Conservation (phyloP, 2,797 vertebrate genomes). For the Myripristis jacobus region DNA sequence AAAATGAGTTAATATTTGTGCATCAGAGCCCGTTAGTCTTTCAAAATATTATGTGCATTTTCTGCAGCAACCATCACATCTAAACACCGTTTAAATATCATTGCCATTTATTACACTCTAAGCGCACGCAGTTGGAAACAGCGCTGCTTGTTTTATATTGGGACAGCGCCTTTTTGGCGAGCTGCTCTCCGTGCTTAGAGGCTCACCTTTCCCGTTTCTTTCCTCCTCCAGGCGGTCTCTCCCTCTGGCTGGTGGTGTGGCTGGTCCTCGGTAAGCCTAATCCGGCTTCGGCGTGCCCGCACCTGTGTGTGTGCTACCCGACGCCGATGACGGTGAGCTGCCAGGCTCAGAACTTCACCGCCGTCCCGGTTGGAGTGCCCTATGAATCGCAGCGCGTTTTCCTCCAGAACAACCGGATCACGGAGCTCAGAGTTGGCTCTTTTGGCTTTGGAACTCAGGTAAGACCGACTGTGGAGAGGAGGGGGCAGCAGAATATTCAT, state of each 20-base stretch:
- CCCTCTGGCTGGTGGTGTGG: constrained; percentile 85
- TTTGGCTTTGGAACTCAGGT: constrained; percentile 92
- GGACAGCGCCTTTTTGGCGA: constrained; percentile 36
- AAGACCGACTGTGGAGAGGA: neutral
- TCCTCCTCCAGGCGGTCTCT: constrained; percentile 77
- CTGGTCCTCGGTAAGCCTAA: constrained; percentile 82
- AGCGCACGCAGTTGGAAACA: too few relatives aligned
- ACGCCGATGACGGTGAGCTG: constrained; percentile 98
- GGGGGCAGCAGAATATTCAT: neutral
- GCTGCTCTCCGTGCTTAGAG: constrained; percentile 28
- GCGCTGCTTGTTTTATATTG: neutral
- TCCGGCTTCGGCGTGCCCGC: constrained; percentile 87
- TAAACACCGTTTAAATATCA: too few relatives aligned
- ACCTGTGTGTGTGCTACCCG: constrained; percentile 95
- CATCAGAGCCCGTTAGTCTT: neutral
- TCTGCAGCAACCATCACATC: too few relatives aligned
- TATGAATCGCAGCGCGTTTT: constrained; percentile 94
- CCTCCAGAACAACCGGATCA: constrained; percentile 97
- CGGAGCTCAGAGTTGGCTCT: constrained; percentile 91
- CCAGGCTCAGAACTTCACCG: constrained; percentile 97
- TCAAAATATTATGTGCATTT: too few relatives aligned
- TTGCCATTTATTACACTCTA: too few relatives aligned
- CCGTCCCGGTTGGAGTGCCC: constrained; percentile 91
- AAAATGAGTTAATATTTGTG: neutral
- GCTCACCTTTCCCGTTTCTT: constrained; percentile 8